Evolutionary conservation across 2,797 vertebrate species (phyloP), one percentile per base, ranked within the genome.

Genomic region (Apodemus agrarius): DNA sequence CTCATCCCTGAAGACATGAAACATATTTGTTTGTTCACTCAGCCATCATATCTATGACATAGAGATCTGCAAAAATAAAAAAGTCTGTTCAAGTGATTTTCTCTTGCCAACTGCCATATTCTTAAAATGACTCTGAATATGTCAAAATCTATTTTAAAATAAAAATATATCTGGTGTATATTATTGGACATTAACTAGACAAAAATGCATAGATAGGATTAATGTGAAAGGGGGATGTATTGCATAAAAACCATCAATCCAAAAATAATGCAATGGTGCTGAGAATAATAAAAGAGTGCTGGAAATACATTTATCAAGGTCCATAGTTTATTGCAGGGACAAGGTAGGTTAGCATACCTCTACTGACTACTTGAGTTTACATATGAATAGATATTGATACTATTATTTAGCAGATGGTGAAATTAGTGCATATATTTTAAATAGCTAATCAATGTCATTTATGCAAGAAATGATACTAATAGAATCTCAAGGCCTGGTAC

Each of bases 1-100:
- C 81, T 88, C 43, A 90, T 91, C 67, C 61, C 49, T 79, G 57
- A 97, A 95, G 74, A 91, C 31, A 96, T 4, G 29, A 95, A 97
- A 89, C 40, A 83, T 83, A 90, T 96, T 89, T 90, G 63, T 91
- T 95, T 96, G 74, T 92, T 95, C 69, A 89, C 43, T 96, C 69
- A 95, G 79, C 57, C 52, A 89, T 92, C 79, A 89, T 86, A 90
- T 6, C 31, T 49, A 81, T 96, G 89, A 69, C 65, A 89, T 91
- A 43, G 61, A 92, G 19, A 89, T 93, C 86, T 92, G 17, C 1
- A 90, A 80, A 92, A 75, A 10, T 37, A 13, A 91, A 88, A 75
- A 81, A 76, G 7, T 85, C 40, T 65, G 75, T 81, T 95, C 85
- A 97, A 90, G 72, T 95, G 11, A 94, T 81, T 97, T 94, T 85